Evolutionary conservation across 2,113 vertebrate species (phyloP).

Genomic region (Callopanchax toddi): DNA sequence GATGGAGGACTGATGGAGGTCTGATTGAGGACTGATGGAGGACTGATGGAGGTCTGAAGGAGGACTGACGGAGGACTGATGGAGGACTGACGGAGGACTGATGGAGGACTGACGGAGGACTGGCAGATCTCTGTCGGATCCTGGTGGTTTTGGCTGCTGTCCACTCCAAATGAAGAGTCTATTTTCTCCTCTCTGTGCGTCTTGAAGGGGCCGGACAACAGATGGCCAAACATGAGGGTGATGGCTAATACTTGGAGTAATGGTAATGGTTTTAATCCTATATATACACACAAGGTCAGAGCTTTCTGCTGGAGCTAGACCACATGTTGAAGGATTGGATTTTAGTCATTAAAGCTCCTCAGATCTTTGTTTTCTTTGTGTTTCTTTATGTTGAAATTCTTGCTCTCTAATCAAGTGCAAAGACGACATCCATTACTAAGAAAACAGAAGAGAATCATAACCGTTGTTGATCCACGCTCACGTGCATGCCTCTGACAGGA

Average conservation of each 20-base stretch:
- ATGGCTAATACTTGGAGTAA: slow-evolving; percentile 41
- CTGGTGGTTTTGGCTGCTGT: slow-evolving; percentile 62
- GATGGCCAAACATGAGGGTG: slow-evolving; percentile 44
- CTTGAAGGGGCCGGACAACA: slow-evolving; percentile 45
- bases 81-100: too few relatives aligned
- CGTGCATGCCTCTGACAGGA: slow-evolving; percentile 18
- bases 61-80: too few relatives aligned
- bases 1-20: too few relatives aligned
- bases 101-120: slow-evolving; percentile 69
- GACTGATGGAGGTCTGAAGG: too few relatives aligned
- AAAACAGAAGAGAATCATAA: slow-evolving; percentile 9
- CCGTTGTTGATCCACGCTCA: slow-evolving; percentile 9
- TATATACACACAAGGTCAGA: slow-evolving; percentile 22
- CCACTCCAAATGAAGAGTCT: slow-evolving; percentile 62
- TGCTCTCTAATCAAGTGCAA: background rate
- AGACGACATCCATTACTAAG: slow-evolving; percentile 2
- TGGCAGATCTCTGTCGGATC: slow-evolving; percentile 51
- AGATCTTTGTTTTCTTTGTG: too few relatives aligned
- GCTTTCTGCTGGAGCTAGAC: slow-evolving; percentile 8
- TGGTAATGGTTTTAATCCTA: slow-evolving; percentile 18
- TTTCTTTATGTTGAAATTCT: background rate
- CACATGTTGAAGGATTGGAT: slow-evolving; percentile 13
- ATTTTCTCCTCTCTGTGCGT: slow-evolving; percentile 43
- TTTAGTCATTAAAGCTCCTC: background rate
- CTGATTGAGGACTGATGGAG: too few relatives aligned